A percentile compares a stretch with the other conserved stretches of the same genome.
Evolutionary conservation across 2,113 vertebrate species (phyloP).

Genomic region (Seriola rivoliana): DNA sequence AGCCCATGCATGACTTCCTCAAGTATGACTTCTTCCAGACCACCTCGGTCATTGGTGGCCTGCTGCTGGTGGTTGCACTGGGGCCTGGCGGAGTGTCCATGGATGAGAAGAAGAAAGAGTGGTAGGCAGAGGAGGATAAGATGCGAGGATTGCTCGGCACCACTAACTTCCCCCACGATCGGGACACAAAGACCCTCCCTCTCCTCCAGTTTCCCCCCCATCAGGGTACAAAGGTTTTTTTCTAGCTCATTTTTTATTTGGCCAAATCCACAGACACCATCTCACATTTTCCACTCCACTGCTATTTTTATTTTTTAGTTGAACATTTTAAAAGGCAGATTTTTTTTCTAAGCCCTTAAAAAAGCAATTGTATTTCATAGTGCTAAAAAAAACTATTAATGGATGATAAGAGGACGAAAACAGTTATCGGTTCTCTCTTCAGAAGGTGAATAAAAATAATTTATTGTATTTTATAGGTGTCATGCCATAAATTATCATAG

Average conservation of each 20-base stretch:
- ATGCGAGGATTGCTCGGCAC: conserved; percentile 60
- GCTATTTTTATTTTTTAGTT: conserved; percentile 48
- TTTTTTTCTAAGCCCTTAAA: conserved; percentile 38
- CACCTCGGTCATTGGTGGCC: conserved; percentile 96
- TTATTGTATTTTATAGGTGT: conserved; percentile 65
- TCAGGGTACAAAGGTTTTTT: conserved; percentile 49
- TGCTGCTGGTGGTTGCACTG: conserved; percentile 96
- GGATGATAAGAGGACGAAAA: conserved; percentile 12
- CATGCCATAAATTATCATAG: conserved; percentile 46
- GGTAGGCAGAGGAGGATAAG: conserved; percentile 81
- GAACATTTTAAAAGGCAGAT: conserved; percentile 11
- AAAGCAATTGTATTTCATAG: conserved; percentile 47
- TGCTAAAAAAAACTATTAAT: conserved; percentile 22
- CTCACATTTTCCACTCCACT: conserved; percentile 22
- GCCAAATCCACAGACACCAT: conserved; percentile 56
- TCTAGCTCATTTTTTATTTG: conserved; percentile 36
- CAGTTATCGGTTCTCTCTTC: conserved; percentile 38
- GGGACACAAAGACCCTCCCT: conserved; percentile 77
- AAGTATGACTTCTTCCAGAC: conserved; percentile 99
- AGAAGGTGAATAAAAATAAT: conserved; percentile 37
- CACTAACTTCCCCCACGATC: conserved; percentile 63
- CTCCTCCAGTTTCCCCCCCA: conserved; percentile 39
- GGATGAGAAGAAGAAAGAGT: conserved; percentile 99
- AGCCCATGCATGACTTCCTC: conserved; percentile 99
- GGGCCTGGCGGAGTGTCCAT: conserved; percentile 98